Percentiles rank a stretch among this genome's conserved stretches.
Evolutionary conservation across 2,113 vertebrate genomes (phyloP).

Genomic region (Prunella fulvescens): DNA sequence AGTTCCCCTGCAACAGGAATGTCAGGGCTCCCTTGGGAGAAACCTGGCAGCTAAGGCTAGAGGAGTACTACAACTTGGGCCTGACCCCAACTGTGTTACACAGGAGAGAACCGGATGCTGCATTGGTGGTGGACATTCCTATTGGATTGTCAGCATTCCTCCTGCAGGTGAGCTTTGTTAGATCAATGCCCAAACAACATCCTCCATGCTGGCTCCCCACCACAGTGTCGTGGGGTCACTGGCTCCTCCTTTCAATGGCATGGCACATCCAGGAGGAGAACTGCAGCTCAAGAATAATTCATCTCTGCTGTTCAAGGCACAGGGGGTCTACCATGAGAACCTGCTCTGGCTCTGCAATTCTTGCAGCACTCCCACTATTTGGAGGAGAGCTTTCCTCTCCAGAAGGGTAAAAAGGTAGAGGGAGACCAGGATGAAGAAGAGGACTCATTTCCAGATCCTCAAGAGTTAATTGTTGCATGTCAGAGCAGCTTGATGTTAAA

Average conservation of each 20-base stretch:
- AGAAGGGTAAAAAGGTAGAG: not conserved
- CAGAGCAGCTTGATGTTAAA: not conserved
- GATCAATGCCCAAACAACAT: not conserved
- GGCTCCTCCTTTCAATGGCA: not conserved
- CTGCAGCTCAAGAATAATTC: not conserved
- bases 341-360: not conserved
- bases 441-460: not conserved
- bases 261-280: not conserved
- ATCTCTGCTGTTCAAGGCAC: accelerated
- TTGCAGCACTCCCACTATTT: not conserved
- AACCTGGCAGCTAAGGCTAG: not conserved
- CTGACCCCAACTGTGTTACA: not conserved
- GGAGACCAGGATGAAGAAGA: not conserved
- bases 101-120: not conserved
- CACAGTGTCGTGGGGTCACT: not conserved
- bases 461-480: not conserved
- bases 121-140: not conserved
- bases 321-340: not conserved
- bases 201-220: not conserved
- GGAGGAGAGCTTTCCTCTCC: not conserved
- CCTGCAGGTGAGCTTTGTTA: not conserved
- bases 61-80: not conserved
- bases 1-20: not conserved
- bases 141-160: not conserved
- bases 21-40: not conserved